A percentile compares a stretch with the other conserved stretches of the same genome.
Evolutionary conservation across 2,888 invertebrate species (phyloP).

Genomic region (Vesta saturnalis): DNA sequence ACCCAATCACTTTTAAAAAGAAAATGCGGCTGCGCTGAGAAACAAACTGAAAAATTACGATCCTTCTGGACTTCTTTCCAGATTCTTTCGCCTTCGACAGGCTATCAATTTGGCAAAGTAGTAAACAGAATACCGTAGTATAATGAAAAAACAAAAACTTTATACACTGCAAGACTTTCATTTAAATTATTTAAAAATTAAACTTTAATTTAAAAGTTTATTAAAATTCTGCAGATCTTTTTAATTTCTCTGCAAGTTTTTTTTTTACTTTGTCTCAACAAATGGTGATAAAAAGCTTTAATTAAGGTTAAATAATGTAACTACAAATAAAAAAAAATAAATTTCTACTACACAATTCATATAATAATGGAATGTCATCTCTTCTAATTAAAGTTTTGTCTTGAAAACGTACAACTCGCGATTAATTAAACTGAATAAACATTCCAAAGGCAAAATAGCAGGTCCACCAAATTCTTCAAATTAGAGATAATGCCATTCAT

Average conservation of each 20-base stretch:
- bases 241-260: neutral
- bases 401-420: too few species aligned
- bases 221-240: neutral
- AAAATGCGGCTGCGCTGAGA: slow-evolving; percentile 29
- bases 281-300: neutral
- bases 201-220: neutral
- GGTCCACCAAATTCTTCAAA: too few species aligned
- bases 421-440: too few species aligned
- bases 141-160: too few species aligned
- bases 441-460: too few species aligned
- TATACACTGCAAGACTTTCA: neutral
- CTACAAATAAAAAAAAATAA: too few species aligned
- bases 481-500: too few species aligned
- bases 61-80: slow-evolving; percentile 35
- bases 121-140: neutral
- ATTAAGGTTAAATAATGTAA: too few species aligned
- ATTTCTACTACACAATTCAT: too few species aligned
- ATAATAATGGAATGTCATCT: too few species aligned
- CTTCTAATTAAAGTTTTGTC: too few species aligned
- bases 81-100: slow-evolving; percentile 35
- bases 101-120: slow-evolving; percentile 21
- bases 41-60: slow-evolving; percentile 26
- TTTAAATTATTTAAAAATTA: neutral
- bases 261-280: neutral
- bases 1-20: slow-evolving; percentile 52